Base-by-base conservation (phyloP, 2,113 vertebrate species). In the Narcine bancroftii region DNA sequence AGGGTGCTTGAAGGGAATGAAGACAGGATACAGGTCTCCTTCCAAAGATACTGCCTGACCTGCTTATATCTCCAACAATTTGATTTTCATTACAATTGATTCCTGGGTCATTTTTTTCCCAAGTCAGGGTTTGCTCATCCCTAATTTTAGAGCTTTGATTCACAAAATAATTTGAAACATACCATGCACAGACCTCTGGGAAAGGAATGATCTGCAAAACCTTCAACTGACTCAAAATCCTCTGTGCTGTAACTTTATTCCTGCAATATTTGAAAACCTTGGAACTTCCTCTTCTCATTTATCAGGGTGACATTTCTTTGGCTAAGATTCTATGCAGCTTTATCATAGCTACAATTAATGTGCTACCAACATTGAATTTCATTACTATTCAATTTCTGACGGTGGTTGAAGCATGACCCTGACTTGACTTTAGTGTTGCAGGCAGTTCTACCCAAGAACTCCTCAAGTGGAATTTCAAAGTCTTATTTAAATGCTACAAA, bases 231-330 rank as follows among this genome's bases (percentile, higher is more conserved):
- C 19, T 11, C 72, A 21, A 42, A 76, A 76, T 0, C 17, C 19
- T 26, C 47, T 77, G 39, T 36, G 42, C 42, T 50, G 26, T 81
- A 81, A 53, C 77, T 53, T 81, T 81, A 2, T 13, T 33, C 24
- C 45, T 81, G 47, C 29, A 29, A 33, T 81, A 45, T 13, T 81
- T 33, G 9, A 53, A 81, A 53, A 81, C 77, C 24, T 50, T 81
- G 77, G 45, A 29, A 53, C 53, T 53, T 81, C 77, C 77, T 81
- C 77, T 81, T 9, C 26, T 81, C 77, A 50, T 81, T 81, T 81
- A 81, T 81, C 77, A 81, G 45, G 77, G 77, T 81, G 77, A 81
- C 77, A 53, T 81, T 81, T 47, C 29, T 81, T 53, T 81, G 77
- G 77, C 77, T 81, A 15, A 26, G 33, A 2, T 33, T 81, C 77